phyloP scores from a whole-genome alignment of 2,113 vertebrate genomes.

The Henicopernis longicauda region DNA sequence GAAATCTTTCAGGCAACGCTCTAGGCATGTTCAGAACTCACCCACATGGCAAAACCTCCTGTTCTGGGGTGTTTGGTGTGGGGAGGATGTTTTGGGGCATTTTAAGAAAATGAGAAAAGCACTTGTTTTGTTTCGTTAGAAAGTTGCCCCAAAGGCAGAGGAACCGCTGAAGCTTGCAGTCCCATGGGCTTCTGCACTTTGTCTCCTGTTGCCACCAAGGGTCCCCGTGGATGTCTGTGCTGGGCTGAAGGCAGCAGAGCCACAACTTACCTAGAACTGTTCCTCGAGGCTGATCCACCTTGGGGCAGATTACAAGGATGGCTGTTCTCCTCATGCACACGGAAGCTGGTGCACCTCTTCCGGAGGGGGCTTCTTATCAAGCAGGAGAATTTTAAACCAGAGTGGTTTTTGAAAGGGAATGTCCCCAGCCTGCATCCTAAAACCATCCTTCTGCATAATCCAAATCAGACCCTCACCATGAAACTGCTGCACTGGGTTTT shows the following conservation, averaged over 20 bases:
- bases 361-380: background rate
- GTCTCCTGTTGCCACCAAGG: background rate
- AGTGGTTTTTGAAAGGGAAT: background rate
- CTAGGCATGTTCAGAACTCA: background rate
- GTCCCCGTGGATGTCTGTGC: background rate
- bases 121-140: background rate
- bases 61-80: background rate
- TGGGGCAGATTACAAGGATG: background rate
- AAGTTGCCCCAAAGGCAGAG: background rate
- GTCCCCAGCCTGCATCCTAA: background rate
- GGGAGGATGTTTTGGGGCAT: background rate
- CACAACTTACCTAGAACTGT: accelerated
- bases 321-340: background rate
- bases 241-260: background rate
- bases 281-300: background rate
- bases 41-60: background rate
- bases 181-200: background rate
- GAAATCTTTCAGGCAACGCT: background rate
- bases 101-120: background rate
- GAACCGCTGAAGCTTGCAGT: background rate
- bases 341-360: background rate
- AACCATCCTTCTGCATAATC: background rate
- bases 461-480: background rate
- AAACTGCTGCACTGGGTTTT: background rate
- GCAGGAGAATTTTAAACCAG: background rate